Evolutionary conservation across 2,888 invertebrate species (phyloP), one percentile per base, ranked within the genome.

Genomic region (Agonopterix arenella): DNA sequence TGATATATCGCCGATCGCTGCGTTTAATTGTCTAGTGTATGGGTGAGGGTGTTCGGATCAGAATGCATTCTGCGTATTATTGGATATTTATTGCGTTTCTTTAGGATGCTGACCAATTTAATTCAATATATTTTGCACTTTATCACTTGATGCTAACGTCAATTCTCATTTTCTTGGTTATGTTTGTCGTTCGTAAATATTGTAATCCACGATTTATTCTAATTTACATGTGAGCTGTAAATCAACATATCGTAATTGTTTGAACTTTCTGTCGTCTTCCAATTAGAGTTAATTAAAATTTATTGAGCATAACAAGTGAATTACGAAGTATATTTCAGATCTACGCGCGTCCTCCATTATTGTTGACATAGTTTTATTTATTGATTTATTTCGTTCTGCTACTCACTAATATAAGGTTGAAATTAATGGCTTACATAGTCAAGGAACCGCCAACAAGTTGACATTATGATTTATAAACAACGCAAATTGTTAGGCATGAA

Each of bases 251-350:
- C 58, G 58, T 57, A 52, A 59, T 61, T 61, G 63, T 62, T 64
- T 57, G 59, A 63, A 63, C 48, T 54, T 61, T 58, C 66, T 70
- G 72, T 69, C 67, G 58, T 71, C 67, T 56, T 64, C 70, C 75
- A 80, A 79, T 76, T 75, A 74, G 67, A 65, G 59, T 72, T 74
- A 76, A 65, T 80, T 73, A 70, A 70, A 78, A 80, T 81, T 79
- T 79, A 80, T 80, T 69, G 72, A 66, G 63, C 67, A 66, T 68
- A 64, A 74, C 71, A 68, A 77, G 69, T 76, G 73, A 75, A 71
- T 79, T 74, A 74, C 66, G 65, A 68, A 68, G 67, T 65, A 59
- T 56, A 56, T 47, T n/a, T 47, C 53, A 64, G 67, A 64, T 66
- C 65, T 66, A 67, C 64, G 62, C 66, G 11, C 62, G 66, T 61